Percentiles rank a stretch among this genome's conserved stretches.
Conservation (phyloP, 2,888 invertebrate species). For the Phyllotreta striolata region DNA sequence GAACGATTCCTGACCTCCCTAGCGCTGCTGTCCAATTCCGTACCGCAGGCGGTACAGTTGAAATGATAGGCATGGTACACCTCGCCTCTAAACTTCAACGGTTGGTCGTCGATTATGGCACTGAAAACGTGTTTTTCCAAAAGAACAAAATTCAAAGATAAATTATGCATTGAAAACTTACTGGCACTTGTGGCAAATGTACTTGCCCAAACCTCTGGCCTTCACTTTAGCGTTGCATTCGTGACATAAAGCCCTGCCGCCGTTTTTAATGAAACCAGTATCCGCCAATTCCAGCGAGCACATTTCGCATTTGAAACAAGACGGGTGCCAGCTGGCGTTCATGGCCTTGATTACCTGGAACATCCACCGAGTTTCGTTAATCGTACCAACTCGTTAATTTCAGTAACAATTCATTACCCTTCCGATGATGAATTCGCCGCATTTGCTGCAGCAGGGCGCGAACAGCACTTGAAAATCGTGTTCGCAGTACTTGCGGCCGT, state of each 20-base stretch:
- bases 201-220: slow-evolving; percentile 93
- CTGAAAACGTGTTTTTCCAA: slow-evolving; percentile 61
- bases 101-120: slow-evolving; percentile 90
- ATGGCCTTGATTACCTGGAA: slow-evolving; percentile 96
- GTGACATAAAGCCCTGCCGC: slow-evolving; percentile 88
- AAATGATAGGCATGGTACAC: slow-evolving; percentile 99
- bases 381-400: background rate
- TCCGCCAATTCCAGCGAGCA: slow-evolving; percentile 93
- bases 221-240: slow-evolving; percentile 96
- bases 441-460: slow-evolving; percentile 80
- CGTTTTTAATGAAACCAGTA: slow-evolving; percentile 95
- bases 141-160: no score
- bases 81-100: slow-evolving; percentile 91
- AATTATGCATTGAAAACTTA: slow-evolving; percentile 63
- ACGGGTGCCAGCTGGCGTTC: slow-evolving; percentile 99
- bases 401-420: slow-evolving; percentile 68
- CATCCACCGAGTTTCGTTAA: background rate
- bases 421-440: slow-evolving; percentile 93
- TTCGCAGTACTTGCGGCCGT: slow-evolving; percentile 98
- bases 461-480: slow-evolving; percentile 97
- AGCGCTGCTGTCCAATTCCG: slow-evolving; percentile 94
- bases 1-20: slow-evolving; percentile 93
- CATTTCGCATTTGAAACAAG: slow-evolving; percentile 96
- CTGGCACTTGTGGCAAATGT: slow-evolving; percentile 99
- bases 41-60: slow-evolving; percentile 91